Percentiles rank a stretch among this genome's conserved stretches.
phyloP scores from a whole-genome alignment of 2,888 invertebrate genomes.

The Andrena trimmerana region DNA sequence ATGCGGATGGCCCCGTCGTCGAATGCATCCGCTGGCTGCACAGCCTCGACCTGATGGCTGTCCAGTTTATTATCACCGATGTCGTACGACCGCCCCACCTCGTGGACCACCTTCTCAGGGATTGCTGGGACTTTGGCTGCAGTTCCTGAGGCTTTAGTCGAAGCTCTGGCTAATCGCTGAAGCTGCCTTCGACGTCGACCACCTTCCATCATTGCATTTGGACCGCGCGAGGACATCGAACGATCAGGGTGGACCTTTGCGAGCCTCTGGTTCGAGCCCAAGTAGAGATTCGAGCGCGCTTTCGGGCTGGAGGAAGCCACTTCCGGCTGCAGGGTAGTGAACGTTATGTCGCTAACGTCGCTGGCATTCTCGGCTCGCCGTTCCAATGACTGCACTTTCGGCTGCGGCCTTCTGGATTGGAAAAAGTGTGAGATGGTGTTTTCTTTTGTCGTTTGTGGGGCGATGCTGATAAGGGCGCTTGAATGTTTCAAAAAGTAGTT shows the following conservation, averaged over 20 bases:
- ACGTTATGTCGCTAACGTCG: constrained; percentile 29
- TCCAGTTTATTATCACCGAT: constrained; percentile 52
- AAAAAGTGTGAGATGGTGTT: background rate
- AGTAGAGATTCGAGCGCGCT: background rate
- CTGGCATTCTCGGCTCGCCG: background rate
- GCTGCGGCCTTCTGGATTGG: constrained; percentile 1
- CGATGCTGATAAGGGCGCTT: background rate
- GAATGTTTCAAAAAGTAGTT: background rate
- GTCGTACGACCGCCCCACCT: constrained; percentile 53
- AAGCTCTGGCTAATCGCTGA: background rate
- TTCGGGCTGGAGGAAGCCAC: background rate
- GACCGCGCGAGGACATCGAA: background rate
- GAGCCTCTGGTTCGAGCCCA: fast-evolving
- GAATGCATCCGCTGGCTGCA: constrained; percentile 36
- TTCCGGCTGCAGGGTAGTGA: constrained; percentile 35
- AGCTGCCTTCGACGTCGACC: constrained; percentile 41
- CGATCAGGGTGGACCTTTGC: background rate
- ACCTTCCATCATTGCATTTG: background rate
- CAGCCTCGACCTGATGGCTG: constrained; percentile 53
- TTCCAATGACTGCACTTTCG: background rate
- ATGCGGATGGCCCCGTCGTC: constrained; percentile 52
- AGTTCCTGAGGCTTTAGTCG: background rate
- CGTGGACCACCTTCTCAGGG: background rate
- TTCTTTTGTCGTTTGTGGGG: too few species aligned
- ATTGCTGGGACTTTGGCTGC: background rate